Evolutionary conservation across 2,888 invertebrate species (phyloP).

Genomic region (Athalia cordata): DNA sequence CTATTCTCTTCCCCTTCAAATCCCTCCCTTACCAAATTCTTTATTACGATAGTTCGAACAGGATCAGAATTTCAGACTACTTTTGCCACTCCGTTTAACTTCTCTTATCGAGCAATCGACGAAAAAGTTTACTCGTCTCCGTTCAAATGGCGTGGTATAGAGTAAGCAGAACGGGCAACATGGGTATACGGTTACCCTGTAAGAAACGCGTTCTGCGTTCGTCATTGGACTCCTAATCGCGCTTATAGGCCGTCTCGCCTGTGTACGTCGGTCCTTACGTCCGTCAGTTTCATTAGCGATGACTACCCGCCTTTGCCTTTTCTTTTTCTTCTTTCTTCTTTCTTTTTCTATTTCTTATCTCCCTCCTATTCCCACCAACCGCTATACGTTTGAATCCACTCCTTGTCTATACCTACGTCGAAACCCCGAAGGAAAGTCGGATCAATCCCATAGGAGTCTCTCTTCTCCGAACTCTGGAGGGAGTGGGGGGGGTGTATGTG

Average conservation of each 20-base stretch:
- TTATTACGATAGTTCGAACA: slow-evolving; percentile 61
- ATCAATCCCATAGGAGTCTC: slow-evolving; percentile 26
- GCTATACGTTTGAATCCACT: too few relatives aligned
- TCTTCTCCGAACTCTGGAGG: neutral
- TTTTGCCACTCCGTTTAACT: slow-evolving; percentile 62
- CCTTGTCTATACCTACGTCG: too few relatives aligned
- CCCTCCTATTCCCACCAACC: too few relatives aligned
- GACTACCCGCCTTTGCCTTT: slow-evolving; percentile 1
- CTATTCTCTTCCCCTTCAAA: neutral
- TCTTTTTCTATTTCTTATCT: too few relatives aligned
- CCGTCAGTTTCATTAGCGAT: slow-evolving; percentile 42
- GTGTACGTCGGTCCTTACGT: slow-evolving; percentile 22
- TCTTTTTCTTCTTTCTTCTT: neutral
- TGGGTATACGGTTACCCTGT: neutral
- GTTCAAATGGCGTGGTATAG: slow-evolving; percentile 15
- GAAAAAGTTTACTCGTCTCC: slow-evolving; percentile 43
- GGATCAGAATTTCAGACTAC: slow-evolving; percentile 62
- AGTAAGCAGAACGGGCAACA: neutral
- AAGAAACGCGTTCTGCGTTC: slow-evolving; percentile 35
- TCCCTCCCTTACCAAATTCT: slow-evolving; percentile 52
- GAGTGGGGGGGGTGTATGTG: too few relatives aligned
- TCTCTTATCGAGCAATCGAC: slow-evolving; percentile 52
- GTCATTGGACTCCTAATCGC: slow-evolving; percentile 36
- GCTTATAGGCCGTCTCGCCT: slow-evolving; percentile 20
- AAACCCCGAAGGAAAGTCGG: neutral